phyloP scores from a whole-genome alignment of 2,888 invertebrate genomes.

The Tethea ocularis region DNA sequence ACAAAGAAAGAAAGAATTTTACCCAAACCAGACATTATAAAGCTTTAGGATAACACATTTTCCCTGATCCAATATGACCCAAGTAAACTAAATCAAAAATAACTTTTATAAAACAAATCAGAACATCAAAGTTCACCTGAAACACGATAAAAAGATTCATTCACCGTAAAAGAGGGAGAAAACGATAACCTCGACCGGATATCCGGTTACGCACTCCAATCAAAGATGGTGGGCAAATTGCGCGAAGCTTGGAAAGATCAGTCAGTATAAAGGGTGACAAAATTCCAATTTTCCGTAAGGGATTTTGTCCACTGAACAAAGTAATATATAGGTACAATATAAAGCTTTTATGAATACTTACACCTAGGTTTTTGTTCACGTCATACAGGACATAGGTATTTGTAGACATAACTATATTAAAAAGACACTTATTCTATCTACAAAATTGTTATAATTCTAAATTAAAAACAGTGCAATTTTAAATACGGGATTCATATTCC shows the following conservation, averaged over 20 bases:
- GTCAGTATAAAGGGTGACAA: constrained; percentile 69
- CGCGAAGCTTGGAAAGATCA: constrained; percentile 68
- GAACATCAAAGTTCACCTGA: constrained; percentile 53
- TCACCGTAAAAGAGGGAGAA: constrained; percentile 56
- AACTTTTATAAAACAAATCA: constrained; percentile 51
- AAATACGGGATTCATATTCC: no score
- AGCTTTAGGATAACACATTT: constrained; percentile 11
- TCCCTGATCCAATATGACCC: constrained; percentile 14
- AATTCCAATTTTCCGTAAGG: constrained; percentile 69
- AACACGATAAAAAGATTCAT: constrained; percentile 60
- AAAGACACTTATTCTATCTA: no score
- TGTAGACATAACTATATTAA: no score
- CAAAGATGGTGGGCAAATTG: constrained; percentile 72
- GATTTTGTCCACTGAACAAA: constrained; percentile 36
- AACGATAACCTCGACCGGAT: constrained; percentile 63
- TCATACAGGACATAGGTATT: no score
- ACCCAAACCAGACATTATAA: background rate
- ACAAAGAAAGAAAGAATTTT: background rate
- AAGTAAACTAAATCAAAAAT: constrained; percentile 15
- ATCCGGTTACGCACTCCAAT: constrained; percentile 73
- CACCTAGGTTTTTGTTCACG: no score
- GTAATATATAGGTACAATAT: constrained; percentile 11
- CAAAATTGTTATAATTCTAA: no score
- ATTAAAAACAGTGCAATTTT: no score
- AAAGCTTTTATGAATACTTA: no score